Evolutionary conservation across 1,140 invertebrate species (phyloP), one percentile per base, ranked within the genome.

Genomic region (Magallana angulata): DNA sequence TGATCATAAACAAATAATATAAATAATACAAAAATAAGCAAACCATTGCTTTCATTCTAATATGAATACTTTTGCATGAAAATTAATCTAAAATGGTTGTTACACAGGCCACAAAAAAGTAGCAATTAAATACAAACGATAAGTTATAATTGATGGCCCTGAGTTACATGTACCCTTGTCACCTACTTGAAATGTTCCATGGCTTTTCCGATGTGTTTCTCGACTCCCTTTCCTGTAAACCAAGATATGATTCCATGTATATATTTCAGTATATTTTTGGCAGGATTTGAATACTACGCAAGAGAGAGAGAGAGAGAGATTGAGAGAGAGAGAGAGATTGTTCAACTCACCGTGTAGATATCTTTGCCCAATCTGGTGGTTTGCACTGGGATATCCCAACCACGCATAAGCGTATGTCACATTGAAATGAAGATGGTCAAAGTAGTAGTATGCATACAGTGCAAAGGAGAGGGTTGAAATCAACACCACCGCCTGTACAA

Each of bases 351-450:
- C 96, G 90, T 96, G 93, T 8, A 96, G 92, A 89, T 95, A 95
- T 91, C 95, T 94, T 87, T 96, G 95, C 71, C 94, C 96, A 24
- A 96, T 91, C 48, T 95, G 94, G 90, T 96, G 96, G 85, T 96
- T 96, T 6, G 96, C 96, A 64, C 94, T 92, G 11, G 94, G 85
- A 91, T 96, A 95, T 4, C 96, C 96, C 7, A 96, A 91, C 87
- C 95, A 93, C 7, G 96, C 96, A 90, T 96, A 96, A 7, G 94
- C 93, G 85, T 95, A 94, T 36, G 94, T 94, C 2, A 96, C 91
- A 90, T 96, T 95, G 89, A 95, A 96, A 91, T 96, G 96, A 11
- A 96, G 93, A 82, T 95, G 94, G 59, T 96, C 96, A 90, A 96
- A 95, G 90, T 96, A 94, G 91, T 93, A 96, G 91, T 95, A 96